These are phyloP conservation scores for Limosa lapponica DNA, from an alignment of 2,797 vertebrate species.

Conservation along the genomic window DNA sequence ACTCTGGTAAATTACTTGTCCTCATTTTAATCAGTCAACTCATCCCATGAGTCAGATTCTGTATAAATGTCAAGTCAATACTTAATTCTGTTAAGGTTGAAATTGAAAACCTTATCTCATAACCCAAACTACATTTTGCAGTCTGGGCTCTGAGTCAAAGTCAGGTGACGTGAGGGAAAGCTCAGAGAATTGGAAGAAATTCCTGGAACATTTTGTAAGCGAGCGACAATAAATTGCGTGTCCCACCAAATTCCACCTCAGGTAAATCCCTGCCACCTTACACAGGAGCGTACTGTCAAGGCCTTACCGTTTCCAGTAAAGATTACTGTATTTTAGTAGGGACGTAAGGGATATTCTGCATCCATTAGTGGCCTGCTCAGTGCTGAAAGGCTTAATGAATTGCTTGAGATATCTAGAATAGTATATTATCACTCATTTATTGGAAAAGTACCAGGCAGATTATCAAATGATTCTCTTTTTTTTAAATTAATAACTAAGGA, in stretches of 20 bases:
- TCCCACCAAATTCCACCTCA: neutral
- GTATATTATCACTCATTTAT: neutral
- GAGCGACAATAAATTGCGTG: neutral
- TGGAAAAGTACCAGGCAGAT: conserved; percentile 3
- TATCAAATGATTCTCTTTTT: neutral
- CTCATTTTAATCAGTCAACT: conserved; percentile 62
- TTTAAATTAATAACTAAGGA: neutral
- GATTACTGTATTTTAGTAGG: neutral
- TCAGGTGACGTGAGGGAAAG: conserved; percentile 18
- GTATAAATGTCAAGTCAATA: conserved; percentile 59
- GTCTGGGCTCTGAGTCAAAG: conserved; percentile 43
- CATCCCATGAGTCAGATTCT: conserved; percentile 68
- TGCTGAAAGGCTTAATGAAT: conserved; percentile 35
- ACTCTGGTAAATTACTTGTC: neutral
- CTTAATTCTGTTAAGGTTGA: conserved; percentile 53
- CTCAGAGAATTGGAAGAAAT: conserved; percentile 14
- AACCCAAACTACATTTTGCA: conserved; percentile 44
- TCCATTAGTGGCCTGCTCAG: neutral
- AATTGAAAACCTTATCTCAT: conserved; percentile 59
- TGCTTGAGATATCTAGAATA: neutral
- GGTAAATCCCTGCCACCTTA: neutral
- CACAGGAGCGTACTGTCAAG: neutral
- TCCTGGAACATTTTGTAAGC: conserved; percentile 35
- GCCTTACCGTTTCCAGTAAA: conserved; percentile 8
- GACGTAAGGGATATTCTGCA: neutral